Base-by-base conservation (phyloP, 1,140 invertebrate species). In the silkworm (Bombyx mori) region DNA sequence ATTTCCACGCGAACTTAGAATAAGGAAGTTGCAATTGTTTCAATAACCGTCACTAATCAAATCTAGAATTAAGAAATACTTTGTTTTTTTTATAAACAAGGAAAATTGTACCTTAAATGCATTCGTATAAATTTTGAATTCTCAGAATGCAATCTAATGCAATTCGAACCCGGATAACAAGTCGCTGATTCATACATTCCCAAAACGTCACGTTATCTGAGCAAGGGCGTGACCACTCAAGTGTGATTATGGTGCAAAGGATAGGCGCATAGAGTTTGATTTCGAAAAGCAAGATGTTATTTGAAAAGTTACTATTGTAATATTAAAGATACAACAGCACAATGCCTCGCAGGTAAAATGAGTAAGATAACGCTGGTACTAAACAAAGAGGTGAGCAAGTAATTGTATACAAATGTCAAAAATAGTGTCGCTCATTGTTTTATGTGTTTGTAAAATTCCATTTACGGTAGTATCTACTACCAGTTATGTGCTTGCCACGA, bases 221-320 rank as follows among this genome's bases (percentile, higher is more conserved):
- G n/a, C 48, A 49, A 49, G 48, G 48, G 48, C 48, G 48, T 49
- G 48, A 10, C 48, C 7, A 7, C 45, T 46, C 8, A 46, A 12
- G n/a, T 49, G 12, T 12, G n/a, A 49, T 18, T 49, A 12, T 49
- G 48, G 48, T 49, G 48, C 48, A 49, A 49, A 7, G 2, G 10
- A 12, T 12, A 49, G 7, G 48, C 48, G 12, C 7, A 18, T 7
- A 12, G 48, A 49, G 48, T 18, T 47, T 12, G n/a, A 18, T 12
- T n/a, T n/a, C 9, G n/a, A 7, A 49, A 49, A 35, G 26, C 26
- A 35, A 35, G 1, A 35, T 35, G 26, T 35, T 35, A 35, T 35
- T 35, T 35, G 26, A 35, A 35, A 35, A 2, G 26, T 35, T 35
- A 35, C 26, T 35, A 5, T 35, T 35, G 26, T 35, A 35, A 35